Evolutionary conservation across 2,113 vertebrate genomes (phyloP).

Genomic region (Tor tambroides): DNA sequence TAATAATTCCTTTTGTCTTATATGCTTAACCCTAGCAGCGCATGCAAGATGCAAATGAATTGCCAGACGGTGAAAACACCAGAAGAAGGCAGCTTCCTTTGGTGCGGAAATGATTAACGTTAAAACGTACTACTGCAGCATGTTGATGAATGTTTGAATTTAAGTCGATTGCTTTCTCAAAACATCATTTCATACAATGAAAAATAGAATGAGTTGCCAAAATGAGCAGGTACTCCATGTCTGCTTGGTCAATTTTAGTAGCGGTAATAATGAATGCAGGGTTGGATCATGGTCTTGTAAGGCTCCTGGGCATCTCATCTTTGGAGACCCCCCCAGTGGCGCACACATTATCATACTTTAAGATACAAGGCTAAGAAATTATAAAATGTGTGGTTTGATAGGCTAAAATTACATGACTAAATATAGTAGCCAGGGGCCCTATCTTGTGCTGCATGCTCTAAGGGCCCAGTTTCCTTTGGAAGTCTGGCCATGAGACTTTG

Average conservation of each 20-base stretch:
- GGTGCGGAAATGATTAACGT: conserved; percentile 76
- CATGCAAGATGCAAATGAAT: conserved; percentile 75
- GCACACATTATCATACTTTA: conserved; percentile 21
- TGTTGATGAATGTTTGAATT: conserved; percentile 52
- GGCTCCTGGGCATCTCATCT: conserved; percentile 15
- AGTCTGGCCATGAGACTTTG: background rate
- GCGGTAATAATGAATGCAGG: background rate
- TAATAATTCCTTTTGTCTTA: conserved; percentile 68
- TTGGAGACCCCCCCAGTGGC: background rate
- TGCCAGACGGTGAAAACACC: conserved; percentile 66
- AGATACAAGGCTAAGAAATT: background rate
- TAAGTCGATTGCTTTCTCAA: background rate
- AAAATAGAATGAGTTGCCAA: background rate
- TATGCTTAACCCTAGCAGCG: conserved; percentile 72
- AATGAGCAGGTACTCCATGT: background rate
- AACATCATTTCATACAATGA: background rate
- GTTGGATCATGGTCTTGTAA: background rate
- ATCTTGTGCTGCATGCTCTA: background rate
- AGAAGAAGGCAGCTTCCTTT: conserved; percentile 67
- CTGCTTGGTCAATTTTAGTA: background rate
- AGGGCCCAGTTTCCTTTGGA: conserved; percentile 16
- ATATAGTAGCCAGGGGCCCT: background rate
- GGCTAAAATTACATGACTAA: background rate
- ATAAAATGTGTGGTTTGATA: background rate
- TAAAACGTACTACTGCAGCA: conserved; percentile 60